A percentile compares a stretch with the other conserved stretches of the same genome.
phyloP scores from a whole-genome alignment of 2,113 vertebrate genomes.

The Edolisoma coerulescens region DNA sequence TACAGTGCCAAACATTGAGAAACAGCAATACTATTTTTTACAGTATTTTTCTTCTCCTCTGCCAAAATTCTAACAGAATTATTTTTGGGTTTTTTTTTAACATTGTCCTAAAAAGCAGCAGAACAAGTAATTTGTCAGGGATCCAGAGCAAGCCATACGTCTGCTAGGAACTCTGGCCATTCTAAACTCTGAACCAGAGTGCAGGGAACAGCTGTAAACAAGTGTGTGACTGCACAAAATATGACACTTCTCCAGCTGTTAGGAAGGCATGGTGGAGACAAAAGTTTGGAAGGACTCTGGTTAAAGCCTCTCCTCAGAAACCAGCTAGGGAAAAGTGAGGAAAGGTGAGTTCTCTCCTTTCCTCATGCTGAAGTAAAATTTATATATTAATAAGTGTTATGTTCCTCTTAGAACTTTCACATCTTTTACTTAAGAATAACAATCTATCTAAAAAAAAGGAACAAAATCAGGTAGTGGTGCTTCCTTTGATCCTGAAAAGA shows the following conservation, averaged over 20 bases:
- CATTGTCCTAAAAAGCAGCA: background rate
- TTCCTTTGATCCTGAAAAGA: background rate
- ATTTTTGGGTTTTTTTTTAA: accelerated
- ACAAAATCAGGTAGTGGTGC: background rate
- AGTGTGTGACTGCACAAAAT: background rate
- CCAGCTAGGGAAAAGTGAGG: background rate
- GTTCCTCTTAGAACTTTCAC: background rate
- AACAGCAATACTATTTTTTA: background rate
- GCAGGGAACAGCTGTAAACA: background rate
- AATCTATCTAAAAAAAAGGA: background rate
- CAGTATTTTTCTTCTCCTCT: background rate
- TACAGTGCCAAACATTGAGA: background rate
- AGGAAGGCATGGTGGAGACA: background rate
- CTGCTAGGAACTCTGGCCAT: background rate
- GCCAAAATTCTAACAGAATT: background rate
- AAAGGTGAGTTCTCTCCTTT: background rate
- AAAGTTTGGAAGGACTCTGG: background rate
- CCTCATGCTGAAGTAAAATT: background rate
- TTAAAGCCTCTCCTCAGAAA: background rate
- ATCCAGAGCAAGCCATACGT: background rate
- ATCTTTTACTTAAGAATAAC: background rate
- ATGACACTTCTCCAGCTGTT: background rate
- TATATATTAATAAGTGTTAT: background rate
- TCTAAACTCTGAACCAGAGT: background rate
- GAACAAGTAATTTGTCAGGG: background rate